Evolutionary conservation across 2,888 invertebrate genomes (phyloP).

Genomic region (Cephus sareptanus): DNA sequence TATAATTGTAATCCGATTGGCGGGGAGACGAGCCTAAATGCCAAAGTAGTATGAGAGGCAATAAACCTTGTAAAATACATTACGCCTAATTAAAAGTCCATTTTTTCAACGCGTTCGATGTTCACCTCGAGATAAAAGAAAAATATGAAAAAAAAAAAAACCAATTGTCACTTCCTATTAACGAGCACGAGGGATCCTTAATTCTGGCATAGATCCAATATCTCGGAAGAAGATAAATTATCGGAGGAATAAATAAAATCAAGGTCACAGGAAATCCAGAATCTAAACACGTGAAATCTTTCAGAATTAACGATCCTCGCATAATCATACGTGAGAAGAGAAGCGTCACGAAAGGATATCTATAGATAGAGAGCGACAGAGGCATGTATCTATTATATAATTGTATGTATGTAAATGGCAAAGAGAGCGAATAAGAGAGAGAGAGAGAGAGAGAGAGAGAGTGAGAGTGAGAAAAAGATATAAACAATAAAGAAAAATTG

Average conservation of each 20-base stretch:
- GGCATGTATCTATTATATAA: background rate
- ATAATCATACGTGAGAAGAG: background rate
- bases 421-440: slow-evolving; percentile 13
- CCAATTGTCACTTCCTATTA: background rate
- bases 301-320: background rate
- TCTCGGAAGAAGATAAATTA: background rate
- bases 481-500: slow-evolving; percentile 3
- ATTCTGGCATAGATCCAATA: background rate
- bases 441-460: slow-evolving; percentile 4
- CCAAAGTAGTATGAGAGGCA: slow-evolving; percentile 28
- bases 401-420: slow-evolving; percentile 37
- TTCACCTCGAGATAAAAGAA: background rate
- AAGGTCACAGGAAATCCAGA: background rate
- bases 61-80: slow-evolving; percentile 11
- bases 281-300: background rate
- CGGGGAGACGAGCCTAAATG: slow-evolving; percentile 20
- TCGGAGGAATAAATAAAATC: background rate
- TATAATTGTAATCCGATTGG: background rate
- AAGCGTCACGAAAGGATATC: background rate
- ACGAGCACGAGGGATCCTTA: background rate
- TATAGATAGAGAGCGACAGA: background rate
- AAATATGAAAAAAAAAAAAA: background rate
- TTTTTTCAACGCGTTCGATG: slow-evolving; percentile 5
- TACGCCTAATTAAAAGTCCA: slow-evolving; percentile 8
- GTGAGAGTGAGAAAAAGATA: slow-evolving; percentile 10